A percentile compares a stretch with the other conserved stretches of the same genome.
phyloP scores from a whole-genome alignment of 2,888 invertebrate genomes.

The Mimachlamys varia region DNA sequence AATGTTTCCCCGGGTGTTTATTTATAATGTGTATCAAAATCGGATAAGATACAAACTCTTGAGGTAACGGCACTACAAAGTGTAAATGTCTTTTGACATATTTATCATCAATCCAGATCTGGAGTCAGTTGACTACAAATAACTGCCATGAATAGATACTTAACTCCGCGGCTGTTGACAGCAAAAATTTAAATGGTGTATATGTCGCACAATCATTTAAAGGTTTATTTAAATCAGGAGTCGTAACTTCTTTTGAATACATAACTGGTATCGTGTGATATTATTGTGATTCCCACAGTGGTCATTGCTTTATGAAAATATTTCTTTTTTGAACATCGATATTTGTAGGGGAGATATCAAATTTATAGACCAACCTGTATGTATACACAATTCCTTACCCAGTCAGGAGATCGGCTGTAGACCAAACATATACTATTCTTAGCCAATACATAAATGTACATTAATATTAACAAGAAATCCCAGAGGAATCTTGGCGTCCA shows the following conservation, averaged over 20 bases:
- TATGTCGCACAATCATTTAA: not conserved
- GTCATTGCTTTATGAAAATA: not conserved
- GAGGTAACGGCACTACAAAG: not conserved
- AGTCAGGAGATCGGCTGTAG: not conserved
- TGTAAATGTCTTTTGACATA: constrained; percentile 6
- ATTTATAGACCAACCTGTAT: not conserved
- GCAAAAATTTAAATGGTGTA: not conserved
- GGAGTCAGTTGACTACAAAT: not conserved
- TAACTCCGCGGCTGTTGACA: not conserved
- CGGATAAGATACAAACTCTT: not conserved
- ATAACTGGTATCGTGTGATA: not conserved
- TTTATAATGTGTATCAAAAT: not conserved
- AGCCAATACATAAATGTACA: no score
- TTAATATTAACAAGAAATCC: no score
- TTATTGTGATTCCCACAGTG: not conserved
- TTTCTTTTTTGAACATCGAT: not conserved
- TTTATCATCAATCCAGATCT: not conserved
- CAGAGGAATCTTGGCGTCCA: no score
- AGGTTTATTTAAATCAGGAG: constrained; percentile 5
- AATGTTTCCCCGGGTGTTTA: not conserved
- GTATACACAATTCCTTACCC: not conserved
- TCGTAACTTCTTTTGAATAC: not conserved
- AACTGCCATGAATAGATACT: not conserved
- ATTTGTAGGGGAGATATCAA: not conserved
- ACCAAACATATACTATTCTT: not conserved